These are phyloP conservation scores for Chromis chromis DNA, from an alignment of 2,797 vertebrate species.

Conservation along the genomic window DNA sequence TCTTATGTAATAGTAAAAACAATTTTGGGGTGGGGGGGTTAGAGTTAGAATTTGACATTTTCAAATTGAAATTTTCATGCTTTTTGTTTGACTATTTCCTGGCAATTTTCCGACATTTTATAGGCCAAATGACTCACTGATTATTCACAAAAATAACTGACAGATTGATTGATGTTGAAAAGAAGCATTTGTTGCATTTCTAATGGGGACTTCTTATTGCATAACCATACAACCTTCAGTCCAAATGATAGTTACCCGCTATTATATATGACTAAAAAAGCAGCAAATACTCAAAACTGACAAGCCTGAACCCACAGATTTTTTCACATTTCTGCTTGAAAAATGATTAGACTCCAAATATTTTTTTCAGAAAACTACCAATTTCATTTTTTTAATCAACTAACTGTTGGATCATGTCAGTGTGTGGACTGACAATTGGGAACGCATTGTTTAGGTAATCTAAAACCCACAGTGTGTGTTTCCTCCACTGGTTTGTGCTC, in stretches of 20 bases:
- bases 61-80: not conserved
- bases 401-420: not conserved
- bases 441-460: constrained; percentile 7
- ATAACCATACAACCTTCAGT: not conserved
- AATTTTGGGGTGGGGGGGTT: no score
- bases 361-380: not conserved
- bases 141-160: not conserved
- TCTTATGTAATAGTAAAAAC: not conserved
- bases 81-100: not conserved
- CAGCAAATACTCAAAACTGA: not conserved
- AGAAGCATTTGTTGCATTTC: not conserved
- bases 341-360: fast-evolving
- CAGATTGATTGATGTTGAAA: not conserved
- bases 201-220: not conserved
- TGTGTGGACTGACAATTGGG: constrained; percentile 30
- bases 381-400: not conserved
- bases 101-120: not conserved
- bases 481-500: constrained; percentile 52
- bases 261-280: not conserved
- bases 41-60: not conserved
- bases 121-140: not conserved
- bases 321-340: not conserved
- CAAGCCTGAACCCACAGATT: not conserved
- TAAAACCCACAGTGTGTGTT: constrained; percentile 24
- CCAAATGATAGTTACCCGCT: not conserved